Percentiles rank a stretch among this genome's conserved stretches.
Evolutionary conservation across 1,140 invertebrate genomes (phyloP).

Genomic region (Dendrolimus punctatus): DNA sequence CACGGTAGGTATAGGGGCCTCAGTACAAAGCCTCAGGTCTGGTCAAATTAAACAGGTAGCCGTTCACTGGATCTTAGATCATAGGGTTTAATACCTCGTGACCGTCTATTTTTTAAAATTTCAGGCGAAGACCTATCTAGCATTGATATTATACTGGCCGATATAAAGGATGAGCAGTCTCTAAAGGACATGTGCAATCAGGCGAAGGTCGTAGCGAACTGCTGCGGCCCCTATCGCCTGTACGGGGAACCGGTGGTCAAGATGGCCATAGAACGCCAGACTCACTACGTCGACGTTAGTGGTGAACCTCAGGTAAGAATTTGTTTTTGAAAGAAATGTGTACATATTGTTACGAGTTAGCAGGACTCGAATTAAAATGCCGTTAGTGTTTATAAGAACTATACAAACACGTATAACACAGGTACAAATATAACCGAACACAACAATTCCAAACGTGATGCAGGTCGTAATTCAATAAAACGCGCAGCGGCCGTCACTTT

Average conservation of each 20-base stretch:
- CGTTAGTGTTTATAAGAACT: too few species aligned
- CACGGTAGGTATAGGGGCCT: too few species aligned
- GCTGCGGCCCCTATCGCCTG: conserved; percentile 91
- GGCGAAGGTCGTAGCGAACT: conserved; percentile 86
- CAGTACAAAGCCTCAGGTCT: too few species aligned
- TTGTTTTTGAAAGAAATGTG: neutral
- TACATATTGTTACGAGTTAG: too few species aligned
- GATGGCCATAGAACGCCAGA: conserved; percentile 85
- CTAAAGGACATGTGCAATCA: conserved; percentile 83
- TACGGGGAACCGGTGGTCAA: conserved; percentile 94
- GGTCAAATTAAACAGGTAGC: too few species aligned
- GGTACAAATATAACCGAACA: too few species aligned
- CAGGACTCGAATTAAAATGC: too few species aligned
- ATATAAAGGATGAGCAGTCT: conserved; percentile 81
- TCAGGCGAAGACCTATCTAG: conserved; percentile 75
- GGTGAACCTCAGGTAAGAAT: conserved; percentile 84
- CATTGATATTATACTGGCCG: conserved; percentile 82
- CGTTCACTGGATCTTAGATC: too few species aligned
- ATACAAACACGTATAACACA: too few species aligned
- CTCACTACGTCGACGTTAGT: conserved; percentile 93
- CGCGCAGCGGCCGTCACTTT: too few species aligned
- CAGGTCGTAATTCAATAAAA: too few species aligned
- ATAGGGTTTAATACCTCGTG: neutral
- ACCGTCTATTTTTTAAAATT: conserved; percentile 2
- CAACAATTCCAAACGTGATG: too few species aligned